phyloP scores from a whole-genome alignment of 2,888 invertebrate species.

The Eumacrocentrus americanus region DNA sequence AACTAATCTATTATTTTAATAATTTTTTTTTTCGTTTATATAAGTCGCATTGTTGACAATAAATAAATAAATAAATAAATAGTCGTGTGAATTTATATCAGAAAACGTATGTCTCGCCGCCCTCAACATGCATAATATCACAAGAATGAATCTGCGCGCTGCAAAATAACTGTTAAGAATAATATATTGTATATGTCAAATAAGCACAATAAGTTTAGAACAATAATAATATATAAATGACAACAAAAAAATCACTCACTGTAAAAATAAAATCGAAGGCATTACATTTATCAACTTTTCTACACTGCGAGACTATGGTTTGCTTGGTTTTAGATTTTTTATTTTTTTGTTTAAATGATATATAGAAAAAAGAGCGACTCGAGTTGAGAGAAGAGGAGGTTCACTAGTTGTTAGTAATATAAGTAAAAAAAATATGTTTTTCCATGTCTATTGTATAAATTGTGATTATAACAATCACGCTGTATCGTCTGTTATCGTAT shows the following conservation, averaged over 20 bases:
- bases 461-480: constrained; percentile 34
- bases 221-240: constrained; percentile 46
- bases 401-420: constrained; percentile 34
- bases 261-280: constrained; percentile 52
- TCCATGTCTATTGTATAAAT: constrained; percentile 23
- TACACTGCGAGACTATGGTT: constrained; percentile 30
- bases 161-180: constrained; percentile 57
- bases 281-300: constrained; percentile 50
- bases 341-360: constrained; percentile 26
- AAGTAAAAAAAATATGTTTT: constrained; percentile 15
- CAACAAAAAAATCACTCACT: constrained; percentile 39
- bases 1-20: background rate
- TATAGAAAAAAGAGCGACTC: constrained; percentile 28
- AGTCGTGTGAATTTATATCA: background rate
- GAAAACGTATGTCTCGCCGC: background rate
- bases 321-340: constrained; percentile 28
- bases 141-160: constrained; percentile 47
- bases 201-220: constrained; percentile 51
- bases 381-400: constrained; percentile 9
- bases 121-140: background rate
- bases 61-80: constrained; percentile 2
- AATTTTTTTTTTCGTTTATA: constrained; percentile 4
- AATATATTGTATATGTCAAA: constrained; percentile 50
- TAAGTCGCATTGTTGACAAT: constrained; percentile 22
- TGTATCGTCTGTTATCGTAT: constrained; percentile 38